A percentile compares a stretch with the other conserved stretches of the same genome.
These are phyloP conservation scores for Polydrusus cervinus DNA, from an alignment of 2,888 invertebrate species.

Conservation along the genomic window DNA sequence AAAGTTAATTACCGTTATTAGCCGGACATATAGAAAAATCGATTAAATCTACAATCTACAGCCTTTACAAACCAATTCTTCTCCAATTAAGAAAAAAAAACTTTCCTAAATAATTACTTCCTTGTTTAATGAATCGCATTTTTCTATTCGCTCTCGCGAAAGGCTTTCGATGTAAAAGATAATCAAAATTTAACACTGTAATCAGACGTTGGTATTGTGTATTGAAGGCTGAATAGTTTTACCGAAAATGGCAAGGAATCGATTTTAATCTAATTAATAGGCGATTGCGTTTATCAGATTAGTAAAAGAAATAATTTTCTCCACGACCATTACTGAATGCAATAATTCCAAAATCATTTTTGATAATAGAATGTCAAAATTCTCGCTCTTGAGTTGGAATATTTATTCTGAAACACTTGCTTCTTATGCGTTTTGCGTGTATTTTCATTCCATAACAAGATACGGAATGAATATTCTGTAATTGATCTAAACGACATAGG, in stretches of 20 bases:
- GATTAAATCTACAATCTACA: not conserved
- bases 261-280: slow-evolving; percentile 27
- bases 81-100: slow-evolving; percentile 12
- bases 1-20: not conserved
- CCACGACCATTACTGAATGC: too few relatives aligned
- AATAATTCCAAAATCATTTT: too few relatives aligned
- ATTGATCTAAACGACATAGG: too few relatives aligned
- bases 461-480: too few relatives aligned
- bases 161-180: slow-evolving; percentile 43
- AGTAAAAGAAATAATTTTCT: slow-evolving; percentile 9
- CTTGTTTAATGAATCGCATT: slow-evolving; percentile 30
- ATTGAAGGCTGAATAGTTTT: slow-evolving; percentile 20
- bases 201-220: slow-evolving; percentile 31
- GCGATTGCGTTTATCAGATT: not conserved
- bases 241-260: slow-evolving; percentile 13
- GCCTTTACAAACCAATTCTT: slow-evolving; percentile 16
- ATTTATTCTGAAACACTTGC: too few relatives aligned
- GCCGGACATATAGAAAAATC: not conserved
- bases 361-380: too few relatives aligned
- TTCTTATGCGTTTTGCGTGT: too few relatives aligned
- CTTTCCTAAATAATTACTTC: slow-evolving; percentile 24
- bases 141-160: not conserved
- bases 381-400: too few relatives aligned
- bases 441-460: too few relatives aligned
- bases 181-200: slow-evolving; percentile 58